Percentiles rank a stretch among this genome's conserved stretches.
Evolutionary conservation across 2,888 invertebrate species (phyloP).

Genomic region (Stenodema calcarata): DNA sequence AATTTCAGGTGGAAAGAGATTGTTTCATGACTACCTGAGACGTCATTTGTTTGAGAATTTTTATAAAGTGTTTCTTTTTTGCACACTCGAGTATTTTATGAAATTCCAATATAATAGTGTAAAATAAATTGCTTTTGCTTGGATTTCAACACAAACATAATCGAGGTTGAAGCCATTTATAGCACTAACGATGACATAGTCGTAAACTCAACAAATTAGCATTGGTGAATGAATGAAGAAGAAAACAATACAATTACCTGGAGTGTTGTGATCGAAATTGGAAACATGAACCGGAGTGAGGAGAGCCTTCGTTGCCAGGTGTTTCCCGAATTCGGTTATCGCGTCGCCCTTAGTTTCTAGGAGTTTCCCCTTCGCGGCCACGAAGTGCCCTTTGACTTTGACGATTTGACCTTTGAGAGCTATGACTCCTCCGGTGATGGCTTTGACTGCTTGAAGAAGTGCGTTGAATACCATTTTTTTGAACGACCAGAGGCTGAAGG

Average conservation of each 20-base stretch:
- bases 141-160: no score
- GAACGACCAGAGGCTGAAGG: constrained; percentile 75
- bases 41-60: no score
- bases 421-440: constrained; percentile 84
- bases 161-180: no score
- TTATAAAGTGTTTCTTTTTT: no score
- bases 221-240: background rate
- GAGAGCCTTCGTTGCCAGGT: constrained; percentile 78
- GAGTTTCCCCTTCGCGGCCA: constrained; percentile 69
- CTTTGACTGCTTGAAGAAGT: constrained; percentile 85
- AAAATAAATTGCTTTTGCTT: no score
- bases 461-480: constrained; percentile 84
- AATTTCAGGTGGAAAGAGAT: no score
- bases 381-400: constrained; percentile 78
- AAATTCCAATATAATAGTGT: no score
- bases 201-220: background rate
- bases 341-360: constrained; percentile 76
- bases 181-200: no score
- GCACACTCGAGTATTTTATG: no score
- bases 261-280: constrained; percentile 48
- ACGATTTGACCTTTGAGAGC: constrained; percentile 87
- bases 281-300: constrained; percentile 53
- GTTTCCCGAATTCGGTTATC: constrained; percentile 79
- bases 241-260: constrained; percentile 31
- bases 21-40: no score